phyloP scores from a whole-genome alignment of 2,797 vertebrate species.

The Acanthiza pusilla region DNA sequence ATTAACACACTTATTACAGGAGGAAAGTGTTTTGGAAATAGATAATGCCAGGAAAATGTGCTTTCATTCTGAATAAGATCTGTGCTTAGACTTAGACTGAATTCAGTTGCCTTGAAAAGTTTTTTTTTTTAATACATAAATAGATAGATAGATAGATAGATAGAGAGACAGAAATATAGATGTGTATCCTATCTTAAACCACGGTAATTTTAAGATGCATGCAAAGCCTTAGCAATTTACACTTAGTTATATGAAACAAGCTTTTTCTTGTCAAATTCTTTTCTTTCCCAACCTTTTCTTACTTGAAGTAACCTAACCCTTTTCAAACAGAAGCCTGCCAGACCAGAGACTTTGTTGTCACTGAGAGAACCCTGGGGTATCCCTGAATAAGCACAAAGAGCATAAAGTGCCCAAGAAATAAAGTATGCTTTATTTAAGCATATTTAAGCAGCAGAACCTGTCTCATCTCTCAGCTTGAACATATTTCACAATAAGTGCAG shows the following conservation, averaged over 20 bases:
- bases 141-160: background rate
- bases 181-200: background rate
- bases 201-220: background rate
- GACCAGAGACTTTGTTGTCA: slow-evolving; percentile 14
- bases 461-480: background rate
- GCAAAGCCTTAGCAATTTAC: background rate
- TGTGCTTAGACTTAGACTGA: background rate
- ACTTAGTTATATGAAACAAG: background rate
- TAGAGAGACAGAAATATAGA: too few species aligned
- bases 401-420: background rate
- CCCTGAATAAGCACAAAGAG: slow-evolving; percentile 7
- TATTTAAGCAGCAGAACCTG: slow-evolving; percentile 45
- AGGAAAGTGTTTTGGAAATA: background rate
- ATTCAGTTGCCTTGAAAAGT: background rate
- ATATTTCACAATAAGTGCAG: background rate
- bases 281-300: slow-evolving; percentile 24
- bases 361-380: background rate
- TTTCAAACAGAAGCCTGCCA: slow-evolving; percentile 10
- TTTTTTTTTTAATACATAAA: too few species aligned
- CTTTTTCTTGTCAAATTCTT: background rate
- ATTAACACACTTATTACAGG: background rate
- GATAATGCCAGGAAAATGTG: background rate
- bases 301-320: slow-evolving; percentile 9
- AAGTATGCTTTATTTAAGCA: background rate
- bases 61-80: background rate